Conservation (phyloP, 2,888 invertebrate genomes). For the Diarsia dahlii region DNA sequence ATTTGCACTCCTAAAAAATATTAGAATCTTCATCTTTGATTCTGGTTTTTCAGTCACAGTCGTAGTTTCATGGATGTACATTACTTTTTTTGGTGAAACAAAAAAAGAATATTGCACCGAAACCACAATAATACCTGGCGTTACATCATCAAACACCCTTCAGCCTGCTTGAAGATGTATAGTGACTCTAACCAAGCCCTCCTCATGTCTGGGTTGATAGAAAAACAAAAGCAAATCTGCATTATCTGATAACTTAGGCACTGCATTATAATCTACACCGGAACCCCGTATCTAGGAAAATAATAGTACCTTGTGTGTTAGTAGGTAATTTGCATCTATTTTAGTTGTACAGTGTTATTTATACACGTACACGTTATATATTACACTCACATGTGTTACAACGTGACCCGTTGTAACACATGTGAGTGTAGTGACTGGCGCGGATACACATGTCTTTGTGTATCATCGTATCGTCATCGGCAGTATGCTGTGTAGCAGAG, state of each 20-base stretch:
- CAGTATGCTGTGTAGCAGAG: slow-evolving; percentile 9
- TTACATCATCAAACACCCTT: not conserved
- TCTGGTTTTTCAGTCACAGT: slow-evolving; percentile 8
- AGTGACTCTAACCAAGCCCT: not conserved
- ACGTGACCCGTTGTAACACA: slow-evolving; percentile 48
- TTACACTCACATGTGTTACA: too few species aligned
- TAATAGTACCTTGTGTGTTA: slow-evolving; percentile 28
- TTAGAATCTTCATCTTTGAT: not conserved
- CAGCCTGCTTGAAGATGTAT: not conserved
- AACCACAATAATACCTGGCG: not conserved
- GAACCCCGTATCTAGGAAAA: slow-evolving; percentile 46
- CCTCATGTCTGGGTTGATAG: not conserved
- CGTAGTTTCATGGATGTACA: not conserved
- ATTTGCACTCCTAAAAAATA: not conserved
- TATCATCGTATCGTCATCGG: slow-evolving; percentile 11
- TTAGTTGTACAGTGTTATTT: slow-evolving; percentile 47
- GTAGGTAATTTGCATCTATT: slow-evolving; percentile 51
- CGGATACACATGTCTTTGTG: slow-evolving; percentile 36
- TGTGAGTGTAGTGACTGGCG: slow-evolving; percentile 43
- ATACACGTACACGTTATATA: too few species aligned
- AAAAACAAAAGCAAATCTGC: not conserved
- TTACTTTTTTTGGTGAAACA: not conserved
- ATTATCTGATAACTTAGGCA: slow-evolving; percentile 14
- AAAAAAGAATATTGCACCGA: not conserved
- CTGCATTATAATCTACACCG: slow-evolving; percentile 40